Evolutionary conservation across 2,113 vertebrate species (phyloP), one percentile per base, ranked within the genome.

Genomic region (Brachyhypopomus gauderio): DNA sequence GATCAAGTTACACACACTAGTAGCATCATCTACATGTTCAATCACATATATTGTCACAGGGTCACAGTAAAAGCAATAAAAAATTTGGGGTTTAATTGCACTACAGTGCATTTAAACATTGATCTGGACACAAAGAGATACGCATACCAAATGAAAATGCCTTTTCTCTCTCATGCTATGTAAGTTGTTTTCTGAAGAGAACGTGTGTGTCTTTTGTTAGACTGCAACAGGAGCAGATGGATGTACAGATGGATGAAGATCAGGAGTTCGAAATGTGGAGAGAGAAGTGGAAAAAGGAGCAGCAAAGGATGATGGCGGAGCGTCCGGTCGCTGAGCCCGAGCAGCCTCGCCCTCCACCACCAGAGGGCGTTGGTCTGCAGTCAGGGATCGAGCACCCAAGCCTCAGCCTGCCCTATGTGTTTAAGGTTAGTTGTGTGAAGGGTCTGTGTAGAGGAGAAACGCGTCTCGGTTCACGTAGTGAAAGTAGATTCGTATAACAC

Each of bases 371-470:
- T 0, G 36, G 82, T 4, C 36, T 78, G 16, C 89, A 90, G 71
- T 86, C 72, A 0, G 90, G 86, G n/a, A 80, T 38, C 41, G 55
- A 85, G 0, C 90, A 92, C 76, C 56, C 58, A 36, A 87, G 91
- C 16, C 85, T 91, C 52, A 84, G 85, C 30, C 34, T 94, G 73
- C 70, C 85, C 0, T 78, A 87, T 56, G 34, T 94, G 20, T 92
- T 94, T n/a, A 91, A 0, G 87, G 93, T 93, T 30, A 62, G 55
- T n/a, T 3, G 12, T 52, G 45, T 3, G 22, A 55, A 55, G 22
- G 17, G 22, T 67, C 17, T 56, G 34, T 22, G 2, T 71, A 72
- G 3, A 66, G 45, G 12, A 52, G 45, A 52, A 1, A 9, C 45
- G 9, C 12, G 45, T 48, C 6, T 11, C 45, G 14, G 45, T 14